Evolutionary conservation across 35 echinoderm and acorn worm species (phyloP).

Genomic region (Amphiura filiformis): DNA sequence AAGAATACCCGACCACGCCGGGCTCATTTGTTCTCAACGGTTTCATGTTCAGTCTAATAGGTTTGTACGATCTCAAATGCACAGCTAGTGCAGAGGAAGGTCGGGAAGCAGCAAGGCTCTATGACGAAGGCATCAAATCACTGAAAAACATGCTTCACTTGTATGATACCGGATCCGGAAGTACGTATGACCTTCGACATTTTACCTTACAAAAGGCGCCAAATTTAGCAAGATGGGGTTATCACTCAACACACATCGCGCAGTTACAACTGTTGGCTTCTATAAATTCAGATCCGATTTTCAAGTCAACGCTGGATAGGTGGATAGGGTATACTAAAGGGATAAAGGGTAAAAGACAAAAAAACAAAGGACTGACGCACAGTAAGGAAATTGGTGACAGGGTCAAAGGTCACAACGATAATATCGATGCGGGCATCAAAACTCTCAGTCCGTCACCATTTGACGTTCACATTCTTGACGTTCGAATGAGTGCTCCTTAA

Average conservation of each 20-base stretch:
- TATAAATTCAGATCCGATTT: constrained; percentile 76
- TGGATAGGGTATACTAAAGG: constrained; percentile 93
- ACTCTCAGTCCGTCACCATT: background rate
- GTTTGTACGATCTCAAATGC: constrained; percentile 71
- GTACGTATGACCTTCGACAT: constrained; percentile 81
- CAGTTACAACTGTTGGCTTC: constrained; percentile 75
- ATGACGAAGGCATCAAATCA: constrained; percentile 65
- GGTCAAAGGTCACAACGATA: background rate
- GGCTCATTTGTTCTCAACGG: constrained; percentile 87
- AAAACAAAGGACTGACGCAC: background rate
- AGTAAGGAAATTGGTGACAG: background rate
- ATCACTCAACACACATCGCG: constrained; percentile 74
- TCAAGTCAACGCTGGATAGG: constrained; percentile 62
- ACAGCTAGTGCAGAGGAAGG: constrained; percentile 53
- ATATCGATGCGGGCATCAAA: background rate
- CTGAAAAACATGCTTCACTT: constrained; percentile 73
- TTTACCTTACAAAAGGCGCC: constrained; percentile 71
- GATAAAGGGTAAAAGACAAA: constrained; percentile 60
- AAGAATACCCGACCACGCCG: constrained; percentile 91
- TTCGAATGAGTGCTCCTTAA: too few species aligned
- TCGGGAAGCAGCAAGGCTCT: constrained; percentile 58
- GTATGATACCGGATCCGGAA: constrained; percentile 81
- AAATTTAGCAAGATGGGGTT: constrained; percentile 88
- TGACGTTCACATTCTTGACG: too few species aligned
- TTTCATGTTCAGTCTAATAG: constrained; percentile 89